These are phyloP conservation scores for Heteromormyrus szaboi DNA, from an alignment of 2,797 vertebrate genomes.

Conservation along the genomic window DNA sequence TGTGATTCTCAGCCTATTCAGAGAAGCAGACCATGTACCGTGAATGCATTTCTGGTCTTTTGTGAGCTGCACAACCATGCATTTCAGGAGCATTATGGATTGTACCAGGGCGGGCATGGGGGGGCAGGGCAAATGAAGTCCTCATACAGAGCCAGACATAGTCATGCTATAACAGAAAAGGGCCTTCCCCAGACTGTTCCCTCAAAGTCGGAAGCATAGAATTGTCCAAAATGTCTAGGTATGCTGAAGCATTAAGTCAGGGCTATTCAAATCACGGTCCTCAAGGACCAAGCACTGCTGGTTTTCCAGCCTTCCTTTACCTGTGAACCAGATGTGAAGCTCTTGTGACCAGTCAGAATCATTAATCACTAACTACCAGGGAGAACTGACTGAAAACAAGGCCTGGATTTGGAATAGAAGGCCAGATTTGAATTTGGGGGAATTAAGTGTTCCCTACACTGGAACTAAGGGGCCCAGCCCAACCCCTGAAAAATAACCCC, in stretches of 20 bases:
- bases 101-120: neutral
- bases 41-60: neutral
- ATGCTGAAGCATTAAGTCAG: neutral
- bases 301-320: neutral
- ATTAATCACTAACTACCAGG: neutral
- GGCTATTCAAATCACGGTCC: neutral
- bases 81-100: neutral
- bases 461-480: neutral
- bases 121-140: neutral
- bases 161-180: neutral
- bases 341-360: neutral
- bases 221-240: neutral
- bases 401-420: neutral
- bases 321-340: neutral
- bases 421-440: neutral
- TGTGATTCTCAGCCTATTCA: neutral
- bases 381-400: neutral
- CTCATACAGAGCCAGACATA: neutral
- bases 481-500: neutral
- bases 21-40: neutral
- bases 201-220: neutral
- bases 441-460: neutral
- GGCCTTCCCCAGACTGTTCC: neutral
- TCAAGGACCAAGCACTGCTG: neutral
- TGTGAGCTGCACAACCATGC: neutral